These are phyloP conservation scores for Staurois parvus DNA, from an alignment of 2,797 vertebrate species.

Conservation along the genomic window DNA sequence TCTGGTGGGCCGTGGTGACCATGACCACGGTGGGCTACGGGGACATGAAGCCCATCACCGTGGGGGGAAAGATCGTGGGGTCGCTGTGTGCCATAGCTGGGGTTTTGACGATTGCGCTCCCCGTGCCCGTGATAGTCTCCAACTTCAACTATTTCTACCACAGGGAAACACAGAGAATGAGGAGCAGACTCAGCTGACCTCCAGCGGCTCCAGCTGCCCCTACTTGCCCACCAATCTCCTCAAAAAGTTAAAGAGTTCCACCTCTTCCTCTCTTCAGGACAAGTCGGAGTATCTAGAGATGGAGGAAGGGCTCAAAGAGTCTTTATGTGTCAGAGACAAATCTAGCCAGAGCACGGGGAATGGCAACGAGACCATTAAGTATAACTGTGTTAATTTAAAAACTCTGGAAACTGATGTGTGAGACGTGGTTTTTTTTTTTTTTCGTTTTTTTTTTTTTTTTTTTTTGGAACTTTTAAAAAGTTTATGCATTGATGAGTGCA, in stretches of 20 bases:
- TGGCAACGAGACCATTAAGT: slow-evolving; percentile 92
- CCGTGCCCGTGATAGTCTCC: slow-evolving; percentile 98
- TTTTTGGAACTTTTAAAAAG: slow-evolving; percentile 68
- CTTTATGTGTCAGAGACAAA: slow-evolving; percentile 91
- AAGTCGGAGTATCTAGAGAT: slow-evolving; percentile 99
- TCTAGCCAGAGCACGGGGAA: slow-evolving; percentile 87
- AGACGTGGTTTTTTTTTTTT: slow-evolving; percentile 63
- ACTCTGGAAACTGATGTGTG: slow-evolving; percentile 98
- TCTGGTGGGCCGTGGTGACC: slow-evolving; percentile 99
- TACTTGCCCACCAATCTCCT: slow-evolving; percentile 92
- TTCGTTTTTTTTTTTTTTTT: slow-evolving; percentile 2
- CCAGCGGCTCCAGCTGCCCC: slow-evolving; percentile 82
- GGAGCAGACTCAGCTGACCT: slow-evolving; percentile 86
- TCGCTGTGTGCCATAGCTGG: slow-evolving; percentile 98
- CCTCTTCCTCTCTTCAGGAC: slow-evolving; percentile 91
- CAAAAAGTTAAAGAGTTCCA: slow-evolving; percentile 90
- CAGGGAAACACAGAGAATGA: slow-evolving; percentile 96
- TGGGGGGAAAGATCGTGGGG: slow-evolving; percentile 97
- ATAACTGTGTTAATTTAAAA: slow-evolving; percentile 92
- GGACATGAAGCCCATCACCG: slow-evolving; percentile 99
- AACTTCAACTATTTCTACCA: slow-evolving; percentile 99
- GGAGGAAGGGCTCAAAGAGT: slow-evolving; percentile 98
- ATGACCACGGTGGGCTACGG: slow-evolving; percentile 99
- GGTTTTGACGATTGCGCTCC: slow-evolving; percentile 97
- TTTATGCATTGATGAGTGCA: slow-evolving; percentile 81